Evolutionary conservation across 2,113 vertebrate species (phyloP), one percentile per base, ranked within the genome.

Genomic region (Megaceryle torquata): DNA sequence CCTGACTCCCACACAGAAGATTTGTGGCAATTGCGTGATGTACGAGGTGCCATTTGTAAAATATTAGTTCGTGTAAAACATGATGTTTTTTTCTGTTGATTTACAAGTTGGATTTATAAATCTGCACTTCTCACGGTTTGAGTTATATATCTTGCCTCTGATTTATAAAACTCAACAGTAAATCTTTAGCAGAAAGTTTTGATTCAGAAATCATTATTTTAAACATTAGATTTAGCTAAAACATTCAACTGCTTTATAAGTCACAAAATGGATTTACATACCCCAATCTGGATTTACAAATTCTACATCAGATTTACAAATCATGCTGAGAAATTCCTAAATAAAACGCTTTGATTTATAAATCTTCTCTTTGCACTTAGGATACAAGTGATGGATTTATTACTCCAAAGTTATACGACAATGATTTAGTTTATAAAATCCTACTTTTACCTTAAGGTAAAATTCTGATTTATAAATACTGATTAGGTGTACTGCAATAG

Each of bases 11-110:
- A 85, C 21, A 94, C 95, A 97, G 96, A 96, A 98, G 97, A 98
- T 98, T 98, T 98, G 98, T 97, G 97, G 98, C 98, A 90, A 98
- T 91, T 96, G 94, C 82, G 74, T 98, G 98, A 98, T 98, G 97
- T 98, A 98, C 59, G 97, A 98, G 97, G 91, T 98, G 98, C 96
- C 98, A 97, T 98, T 98, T 97, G 96, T 98, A 97, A 98, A 98
- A 98, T 98, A 98, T 98, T 98, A 98, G 98, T 98, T 98, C 97
- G 97, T 98, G 98, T 98, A 98, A 98, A 98, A 98, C 98, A 98
- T 97, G 97, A 97, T 98, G 96, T 39, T 63, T 97, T 98, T 98
- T 95, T 92, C 97, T 79, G 68, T 96, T 98, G 98, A 98, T 98
- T 98, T 98, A 98, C 98, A 98, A 98, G 97, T 97, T 97, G 97